Evolutionary conservation across 2,113 vertebrate species (phyloP), one percentile per base, ranked within the genome.

Genomic region (Tautogolabrus adspersus): DNA sequence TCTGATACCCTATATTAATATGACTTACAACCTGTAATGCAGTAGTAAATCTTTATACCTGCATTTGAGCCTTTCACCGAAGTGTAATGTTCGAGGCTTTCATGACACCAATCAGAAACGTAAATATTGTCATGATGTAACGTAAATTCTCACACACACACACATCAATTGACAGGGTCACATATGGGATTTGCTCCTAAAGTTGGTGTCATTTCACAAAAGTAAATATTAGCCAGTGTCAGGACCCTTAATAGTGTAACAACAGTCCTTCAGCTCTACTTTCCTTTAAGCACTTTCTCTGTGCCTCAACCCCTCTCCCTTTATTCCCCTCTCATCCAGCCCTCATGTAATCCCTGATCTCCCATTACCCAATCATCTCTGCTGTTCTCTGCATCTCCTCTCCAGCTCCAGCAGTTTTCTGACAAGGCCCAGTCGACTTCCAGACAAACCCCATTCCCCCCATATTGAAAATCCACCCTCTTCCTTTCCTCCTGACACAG

Each of bases 191-290:
- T 87, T 87, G 79, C 77, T 80, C 81, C 82, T 82, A 61, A 79
- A 81, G 77, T 84, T 83, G 55, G 87, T 77, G 85, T 92, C 66
- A 47, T 75, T 89, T 93, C 87, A 79, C 84, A 47, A 88, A 84
- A 71, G 81, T 84, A 92, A 89, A 90, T 86, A 91, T 92, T 83
- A 91, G 90, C 82, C 62, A 77, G 37, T 85, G 88, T 92, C 84
- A 84, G 72, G 58, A 81, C 44, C 70, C n/a, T 88, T 90, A 85
- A 85, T 56, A 65, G 72, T 69, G 80, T 83, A 88, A 91, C 79
- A 74, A 73, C 62, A 85, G 68, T 71, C 75, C 59, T 82, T 82
- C 70, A 75, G 84, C 67, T 72, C 79, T 71, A 62, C 77, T 87
- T 77, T 69, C 71, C 75, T 69, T 59, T 55, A 85, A 89, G 72